Percentiles rank a stretch among this genome's conserved stretches.
Conservation (phyloP, 2,797 vertebrate species). For the Columba guinea region DNA sequence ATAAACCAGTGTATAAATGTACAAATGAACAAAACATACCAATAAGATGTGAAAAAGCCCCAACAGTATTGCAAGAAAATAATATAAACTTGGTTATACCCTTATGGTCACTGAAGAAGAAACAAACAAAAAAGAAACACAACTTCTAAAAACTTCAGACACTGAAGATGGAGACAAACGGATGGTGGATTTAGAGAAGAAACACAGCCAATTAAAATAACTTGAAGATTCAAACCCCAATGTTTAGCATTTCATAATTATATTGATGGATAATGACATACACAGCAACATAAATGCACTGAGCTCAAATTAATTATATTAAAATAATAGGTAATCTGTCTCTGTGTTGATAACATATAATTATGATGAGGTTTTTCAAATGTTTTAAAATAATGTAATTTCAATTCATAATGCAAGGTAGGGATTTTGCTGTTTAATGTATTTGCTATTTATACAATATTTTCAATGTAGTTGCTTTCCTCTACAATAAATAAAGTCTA, state of each 20-base stretch:
- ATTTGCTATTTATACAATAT: constrained; percentile 69
- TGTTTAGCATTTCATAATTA: constrained; percentile 54
- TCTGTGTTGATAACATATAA: constrained; percentile 67
- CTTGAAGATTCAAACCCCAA: constrained; percentile 23
- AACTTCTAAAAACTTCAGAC: not conserved
- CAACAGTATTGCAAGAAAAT: not conserved
- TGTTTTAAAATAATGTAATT: constrained; percentile 72
- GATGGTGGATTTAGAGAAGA: not conserved
- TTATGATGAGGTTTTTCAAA: constrained; percentile 65
- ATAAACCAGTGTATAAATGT: not conserved
- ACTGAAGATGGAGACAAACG: not conserved
- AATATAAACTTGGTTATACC: not conserved
- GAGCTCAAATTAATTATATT: constrained; percentile 70
- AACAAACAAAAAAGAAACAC: not conserved
- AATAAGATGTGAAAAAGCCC: not conserved
- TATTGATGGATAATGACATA: constrained; percentile 62
- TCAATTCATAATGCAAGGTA: constrained; percentile 57
- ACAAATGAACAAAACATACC: not conserved
- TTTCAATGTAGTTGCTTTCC: constrained; percentile 68
- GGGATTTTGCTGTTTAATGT: constrained; percentile 61
- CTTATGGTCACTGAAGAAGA: not conserved
- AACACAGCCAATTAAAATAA: constrained; percentile 37
- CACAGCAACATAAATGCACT: constrained; percentile 46
- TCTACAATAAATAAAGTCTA: constrained; percentile 53
- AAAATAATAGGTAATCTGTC: constrained; percentile 69